Percentiles rank a stretch among this genome's conserved stretches.
Conservation (phyloP, 2,797 vertebrate genomes). For the Varecia variegata region DNA sequence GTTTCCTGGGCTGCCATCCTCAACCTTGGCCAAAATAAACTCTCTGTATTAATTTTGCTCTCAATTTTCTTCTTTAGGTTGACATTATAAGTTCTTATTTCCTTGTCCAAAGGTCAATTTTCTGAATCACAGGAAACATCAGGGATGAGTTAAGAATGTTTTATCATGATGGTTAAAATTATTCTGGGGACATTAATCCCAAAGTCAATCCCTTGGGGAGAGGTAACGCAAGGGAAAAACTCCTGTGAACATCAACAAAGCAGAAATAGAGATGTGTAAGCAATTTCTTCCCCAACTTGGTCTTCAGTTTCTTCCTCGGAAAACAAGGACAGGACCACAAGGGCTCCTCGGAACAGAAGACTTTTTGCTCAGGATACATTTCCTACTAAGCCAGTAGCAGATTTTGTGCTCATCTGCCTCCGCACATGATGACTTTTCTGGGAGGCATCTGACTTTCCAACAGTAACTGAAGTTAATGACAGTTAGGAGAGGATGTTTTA, state of each 20-base stretch:
- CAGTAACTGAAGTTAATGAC: background rate
- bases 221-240: background rate
- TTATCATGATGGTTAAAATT: background rate
- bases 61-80: background rate
- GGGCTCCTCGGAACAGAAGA: background rate
- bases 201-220: background rate
- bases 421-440: background rate
- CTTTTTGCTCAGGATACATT: background rate
- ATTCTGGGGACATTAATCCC: background rate
- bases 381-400: background rate
- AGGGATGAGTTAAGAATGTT: background rate
- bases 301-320: background rate
- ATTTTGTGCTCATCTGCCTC: constrained; percentile 33
- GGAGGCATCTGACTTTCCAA: constrained; percentile 1
- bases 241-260: background rate
- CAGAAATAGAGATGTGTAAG: background rate
- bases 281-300: background rate
- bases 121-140: background rate
- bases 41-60: background rate
- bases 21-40: background rate
- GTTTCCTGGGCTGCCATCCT: background rate
- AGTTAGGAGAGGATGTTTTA: background rate
- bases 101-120: background rate
- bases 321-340: background rate
- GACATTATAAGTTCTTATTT: background rate